These are phyloP conservation scores for Drosophila tsacasi DNA, from an alignment of 1,140 invertebrate species.

Conservation along the genomic window DNA sequence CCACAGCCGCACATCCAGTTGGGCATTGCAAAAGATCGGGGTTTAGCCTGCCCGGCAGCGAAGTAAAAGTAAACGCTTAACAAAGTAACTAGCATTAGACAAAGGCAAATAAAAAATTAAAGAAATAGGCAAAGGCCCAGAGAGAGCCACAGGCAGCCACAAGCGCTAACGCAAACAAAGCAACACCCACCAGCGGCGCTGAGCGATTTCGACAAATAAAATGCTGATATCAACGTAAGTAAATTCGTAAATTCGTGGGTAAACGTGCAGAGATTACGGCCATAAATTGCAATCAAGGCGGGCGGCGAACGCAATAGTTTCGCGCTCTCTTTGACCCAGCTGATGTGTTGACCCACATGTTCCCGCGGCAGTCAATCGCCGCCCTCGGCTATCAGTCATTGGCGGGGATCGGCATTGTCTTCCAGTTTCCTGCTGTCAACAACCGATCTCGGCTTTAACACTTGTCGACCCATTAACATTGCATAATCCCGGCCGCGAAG, in stretches of 20 bases:
- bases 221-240: constrained; percentile 83
- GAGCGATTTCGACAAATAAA: constrained; percentile 41
- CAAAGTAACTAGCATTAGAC: constrained; percentile 61
- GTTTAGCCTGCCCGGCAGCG: constrained; percentile 21
- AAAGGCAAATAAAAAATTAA: constrained; percentile 51
- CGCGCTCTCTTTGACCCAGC: constrained; percentile 57
- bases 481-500: constrained; percentile 54
- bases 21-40: constrained; percentile 71
- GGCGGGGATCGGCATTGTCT: constrained; percentile 26
- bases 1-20: constrained; percentile 52
- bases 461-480: constrained; percentile 67
- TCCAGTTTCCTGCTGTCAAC: constrained; percentile 67
- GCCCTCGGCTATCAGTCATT: constrained; percentile 35
- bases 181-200: constrained; percentile 57
- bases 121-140: constrained; percentile 32
- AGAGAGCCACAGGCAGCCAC: neutral
- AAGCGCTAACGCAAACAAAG: constrained; percentile 36
- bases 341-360: constrained; percentile 69
- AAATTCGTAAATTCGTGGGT: constrained; percentile 65
- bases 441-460: constrained; percentile 56
- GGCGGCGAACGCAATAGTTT: constrained; percentile 39
- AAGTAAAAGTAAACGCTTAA: constrained; percentile 68
- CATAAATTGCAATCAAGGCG: constrained; percentile 65
- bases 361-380: constrained; percentile 20
- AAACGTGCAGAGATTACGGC: constrained; percentile 45